These are phyloP conservation scores for Trissoscelio sp. DNA, from an alignment of 2,888 invertebrate genomes.

Conservation along the genomic window DNA sequence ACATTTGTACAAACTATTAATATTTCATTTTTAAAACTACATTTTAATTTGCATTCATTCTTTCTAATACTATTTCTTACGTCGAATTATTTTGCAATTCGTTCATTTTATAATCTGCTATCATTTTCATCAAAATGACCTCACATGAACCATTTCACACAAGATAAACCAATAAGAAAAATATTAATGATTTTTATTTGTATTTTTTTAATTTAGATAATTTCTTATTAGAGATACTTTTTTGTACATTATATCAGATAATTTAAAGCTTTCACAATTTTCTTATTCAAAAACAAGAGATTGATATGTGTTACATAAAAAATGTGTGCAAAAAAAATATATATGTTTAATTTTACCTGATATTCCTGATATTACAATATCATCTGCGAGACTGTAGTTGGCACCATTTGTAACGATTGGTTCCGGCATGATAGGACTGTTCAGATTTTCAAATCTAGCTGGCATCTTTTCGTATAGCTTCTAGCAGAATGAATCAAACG, in stretches of 20 bases:
- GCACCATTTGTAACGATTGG: slow-evolving; percentile 77
- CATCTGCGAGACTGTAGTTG: slow-evolving; percentile 84
- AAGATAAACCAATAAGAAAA: background rate
- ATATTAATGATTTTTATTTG: background rate
- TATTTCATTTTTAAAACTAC: background rate
- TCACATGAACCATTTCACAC: background rate
- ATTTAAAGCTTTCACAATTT: too few species aligned
- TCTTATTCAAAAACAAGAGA: too few species aligned
- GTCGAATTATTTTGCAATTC: background rate
- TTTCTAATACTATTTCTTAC: background rate
- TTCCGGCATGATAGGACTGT: slow-evolving; percentile 79
- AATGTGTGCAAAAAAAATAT: too few species aligned
- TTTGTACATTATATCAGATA: background rate
- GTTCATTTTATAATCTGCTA: background rate
- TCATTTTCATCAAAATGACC: slow-evolving; percentile 3
- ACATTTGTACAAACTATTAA: background rate
- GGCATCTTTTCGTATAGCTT: slow-evolving; percentile 85
- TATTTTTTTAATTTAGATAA: too few species aligned
- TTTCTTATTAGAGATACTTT: background rate
- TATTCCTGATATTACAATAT: slow-evolving; percentile 92
- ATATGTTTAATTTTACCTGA: slow-evolving; percentile 83
- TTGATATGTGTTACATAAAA: too few species aligned
- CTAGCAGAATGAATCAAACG: slow-evolving; percentile 70
- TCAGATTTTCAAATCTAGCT: slow-evolving; percentile 87
- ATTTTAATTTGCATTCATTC: too few species aligned